A percentile compares a stretch with the other conserved stretches of the same genome.
phyloP scores from a whole-genome alignment of 2,888 invertebrate species.

The Eudemis profundana region DNA sequence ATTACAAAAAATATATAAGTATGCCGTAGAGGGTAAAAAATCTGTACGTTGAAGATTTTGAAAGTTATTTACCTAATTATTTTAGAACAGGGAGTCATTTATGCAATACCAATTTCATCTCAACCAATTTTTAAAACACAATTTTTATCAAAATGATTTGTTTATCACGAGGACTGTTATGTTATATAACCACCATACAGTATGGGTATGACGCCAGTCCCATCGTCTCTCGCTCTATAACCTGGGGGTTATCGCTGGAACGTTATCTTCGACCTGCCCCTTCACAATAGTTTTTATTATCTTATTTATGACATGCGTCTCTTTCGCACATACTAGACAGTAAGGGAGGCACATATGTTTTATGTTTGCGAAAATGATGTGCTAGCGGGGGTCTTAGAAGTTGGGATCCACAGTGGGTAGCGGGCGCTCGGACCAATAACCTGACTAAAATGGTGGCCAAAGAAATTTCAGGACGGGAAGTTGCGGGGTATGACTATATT shows the following conservation, averaged over 20 bases:
- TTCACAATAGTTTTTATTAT: constrained; percentile 4
- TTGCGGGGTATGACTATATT: constrained; percentile 86
- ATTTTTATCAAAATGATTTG: too few species aligned
- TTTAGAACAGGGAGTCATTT: too few species aligned
- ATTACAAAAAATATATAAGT: too few species aligned
- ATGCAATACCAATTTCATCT: too few species aligned
- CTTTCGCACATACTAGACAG: neutral
- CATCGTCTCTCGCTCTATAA: constrained; percentile 22
- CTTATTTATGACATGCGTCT: constrained; percentile 11
- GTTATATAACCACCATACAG: constrained; percentile 17
- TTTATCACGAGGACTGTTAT: too few species aligned
- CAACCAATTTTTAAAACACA: too few species aligned
- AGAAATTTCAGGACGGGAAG: constrained; percentile 87
- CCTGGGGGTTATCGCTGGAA: constrained; percentile 32
- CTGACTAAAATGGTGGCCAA: constrained; percentile 66
- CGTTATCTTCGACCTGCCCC: constrained; percentile 33
- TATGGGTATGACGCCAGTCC: constrained; percentile 12
- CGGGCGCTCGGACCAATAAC: constrained; percentile 64
- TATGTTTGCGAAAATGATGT: neutral
- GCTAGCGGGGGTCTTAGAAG: constrained; percentile 9
- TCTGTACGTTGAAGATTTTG: too few species aligned
- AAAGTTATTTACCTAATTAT: too few species aligned
- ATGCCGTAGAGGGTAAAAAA: too few species aligned
- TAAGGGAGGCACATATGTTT: neutral
- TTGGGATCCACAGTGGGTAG: constrained; percentile 52